A percentile compares a stretch with the other conserved stretches of the same genome.
Conservation (phyloP, 2,113 vertebrate genomes). For the Balaeniceps rex region DNA sequence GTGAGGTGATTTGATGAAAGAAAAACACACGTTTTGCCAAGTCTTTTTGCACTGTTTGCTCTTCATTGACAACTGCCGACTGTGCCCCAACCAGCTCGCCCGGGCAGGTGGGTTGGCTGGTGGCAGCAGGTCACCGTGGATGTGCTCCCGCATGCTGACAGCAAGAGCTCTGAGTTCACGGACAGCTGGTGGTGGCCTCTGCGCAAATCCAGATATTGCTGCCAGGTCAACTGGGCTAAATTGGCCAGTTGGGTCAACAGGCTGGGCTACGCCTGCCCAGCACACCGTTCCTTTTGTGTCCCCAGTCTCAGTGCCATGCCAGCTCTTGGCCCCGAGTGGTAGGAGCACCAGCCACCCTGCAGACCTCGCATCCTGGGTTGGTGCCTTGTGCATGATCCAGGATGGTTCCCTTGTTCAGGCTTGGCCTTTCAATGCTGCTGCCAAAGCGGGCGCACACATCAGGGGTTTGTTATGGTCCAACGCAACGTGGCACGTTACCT, state of each 20-base stretch:
- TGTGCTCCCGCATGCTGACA: background rate
- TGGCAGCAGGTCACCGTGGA: background rate
- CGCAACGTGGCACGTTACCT: rapidly evolving
- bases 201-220: background rate
- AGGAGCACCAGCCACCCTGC: background rate
- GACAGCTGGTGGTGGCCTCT: background rate
- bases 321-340: background rate
- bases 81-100: background rate
- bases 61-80: background rate
- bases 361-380: rapidly evolving
- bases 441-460: rapidly evolving
- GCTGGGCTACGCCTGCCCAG: background rate
- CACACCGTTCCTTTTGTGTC: rapidly evolving
- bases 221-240: background rate
- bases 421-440: background rate
- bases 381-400: rapidly evolving
- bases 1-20: background rate
- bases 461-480: background rate
- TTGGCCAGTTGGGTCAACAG: too few relatives aligned
- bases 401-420: background rate
- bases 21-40: background rate
- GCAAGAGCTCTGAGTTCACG: background rate
- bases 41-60: background rate
- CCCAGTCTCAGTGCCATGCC: background rate
- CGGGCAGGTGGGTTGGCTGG: background rate